Conservation (phyloP, 1,140 invertebrate genomes). For the Sminthurinus signatus region DNA sequence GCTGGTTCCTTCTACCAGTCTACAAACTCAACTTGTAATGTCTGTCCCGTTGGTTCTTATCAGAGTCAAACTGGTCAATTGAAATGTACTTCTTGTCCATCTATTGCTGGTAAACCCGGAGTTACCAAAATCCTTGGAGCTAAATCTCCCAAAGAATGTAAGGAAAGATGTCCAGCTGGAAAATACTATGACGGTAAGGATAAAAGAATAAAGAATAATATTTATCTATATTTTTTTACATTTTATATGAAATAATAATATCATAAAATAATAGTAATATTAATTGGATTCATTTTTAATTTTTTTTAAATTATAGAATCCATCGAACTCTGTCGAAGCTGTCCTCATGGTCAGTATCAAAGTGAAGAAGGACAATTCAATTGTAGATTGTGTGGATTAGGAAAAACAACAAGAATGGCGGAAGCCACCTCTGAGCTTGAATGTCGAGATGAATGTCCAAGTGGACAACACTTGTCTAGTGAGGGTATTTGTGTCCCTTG, state of each 20-base stretch:
- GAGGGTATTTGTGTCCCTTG: constrained; percentile 90
- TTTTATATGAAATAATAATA: too few relatives aligned
- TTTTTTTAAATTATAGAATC: too few relatives aligned
- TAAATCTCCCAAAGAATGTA: constrained; percentile 46
- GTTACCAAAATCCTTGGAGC: constrained; percentile 81
- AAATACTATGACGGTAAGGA: constrained; percentile 72
- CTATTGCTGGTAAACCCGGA: constrained; percentile 74
- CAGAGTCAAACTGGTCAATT: constrained; percentile 88
- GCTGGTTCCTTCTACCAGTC: constrained; percentile 82
- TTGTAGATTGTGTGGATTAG: constrained; percentile 80
- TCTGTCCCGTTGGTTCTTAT: constrained; percentile 83
- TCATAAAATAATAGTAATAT: too few relatives aligned
- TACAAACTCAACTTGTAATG: constrained; percentile 65
- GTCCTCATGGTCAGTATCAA: constrained; percentile 91
- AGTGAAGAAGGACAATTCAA: constrained; percentile 83
- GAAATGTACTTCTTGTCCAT: constrained; percentile 77
- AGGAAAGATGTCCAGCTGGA: constrained; percentile 78
- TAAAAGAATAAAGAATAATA: too few relatives aligned
- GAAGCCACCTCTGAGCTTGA: constrained; percentile 79
- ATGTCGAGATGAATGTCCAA: constrained; percentile 84
- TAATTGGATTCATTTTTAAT: too few relatives aligned
- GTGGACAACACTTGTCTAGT: constrained; percentile 75
- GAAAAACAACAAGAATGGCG: constrained; percentile 84
- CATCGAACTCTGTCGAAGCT: constrained; percentile 75
- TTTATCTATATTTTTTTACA: too few relatives aligned